Evolutionary conservation across 2,888 invertebrate species (phyloP).

Genomic region (Pharmacophagus antenor): DNA sequence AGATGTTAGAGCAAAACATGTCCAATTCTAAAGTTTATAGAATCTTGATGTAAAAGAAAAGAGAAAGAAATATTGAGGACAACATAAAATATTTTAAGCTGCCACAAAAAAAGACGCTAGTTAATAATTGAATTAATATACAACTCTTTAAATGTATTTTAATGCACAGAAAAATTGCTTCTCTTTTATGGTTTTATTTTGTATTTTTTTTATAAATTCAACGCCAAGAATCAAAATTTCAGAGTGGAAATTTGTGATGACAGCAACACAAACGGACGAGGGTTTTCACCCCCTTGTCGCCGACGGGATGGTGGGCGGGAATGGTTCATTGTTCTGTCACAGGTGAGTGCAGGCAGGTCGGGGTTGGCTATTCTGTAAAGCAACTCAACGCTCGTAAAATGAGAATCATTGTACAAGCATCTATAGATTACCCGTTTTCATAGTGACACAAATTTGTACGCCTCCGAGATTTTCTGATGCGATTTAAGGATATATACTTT

Average conservation of each 20-base stretch:
- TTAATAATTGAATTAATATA: no score
- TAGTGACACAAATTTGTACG: constrained; percentile 20
- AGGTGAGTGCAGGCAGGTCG: constrained; percentile 52
- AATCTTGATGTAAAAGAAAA: no score
- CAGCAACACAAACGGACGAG: constrained; percentile 38
- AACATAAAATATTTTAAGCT: no score
- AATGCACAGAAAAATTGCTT: not conserved
- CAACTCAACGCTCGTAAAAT: constrained; percentile 29
- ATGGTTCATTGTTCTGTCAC: constrained; percentile 48
- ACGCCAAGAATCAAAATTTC: constrained; percentile 39
- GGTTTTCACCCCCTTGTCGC: constrained; percentile 13
- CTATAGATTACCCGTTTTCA: constrained; percentile 23
- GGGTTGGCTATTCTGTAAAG: constrained; percentile 35
- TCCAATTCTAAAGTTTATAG: no score
- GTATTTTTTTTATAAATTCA: constrained; percentile 28
- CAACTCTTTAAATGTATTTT: no score
- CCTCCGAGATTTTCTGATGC: not conserved
- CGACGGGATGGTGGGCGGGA: constrained; percentile 30
- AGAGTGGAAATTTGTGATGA: constrained; percentile 42
- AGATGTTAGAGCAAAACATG: no score
- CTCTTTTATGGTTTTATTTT: not conserved
- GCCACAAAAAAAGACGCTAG: no score
- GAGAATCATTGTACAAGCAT: constrained; percentile 17
- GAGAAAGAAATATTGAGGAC: no score
- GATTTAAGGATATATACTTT: not conserved